phyloP scores from a whole-genome alignment of 2,113 vertebrate species.

The Pelvicachromis taeniatus region DNA sequence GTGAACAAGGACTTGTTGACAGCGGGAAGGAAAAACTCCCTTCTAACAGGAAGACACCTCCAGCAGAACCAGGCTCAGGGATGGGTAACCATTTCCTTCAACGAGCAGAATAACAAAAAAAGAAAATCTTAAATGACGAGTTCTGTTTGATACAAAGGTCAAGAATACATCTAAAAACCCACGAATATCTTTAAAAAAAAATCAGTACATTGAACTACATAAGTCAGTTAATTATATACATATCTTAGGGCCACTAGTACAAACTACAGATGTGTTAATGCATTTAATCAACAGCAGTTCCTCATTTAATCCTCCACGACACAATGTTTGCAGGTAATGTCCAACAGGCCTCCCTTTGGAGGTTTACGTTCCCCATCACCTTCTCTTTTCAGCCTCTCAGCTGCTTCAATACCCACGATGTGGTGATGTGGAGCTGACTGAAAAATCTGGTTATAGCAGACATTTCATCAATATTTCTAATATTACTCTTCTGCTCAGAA shows the following conservation, averaged over 20 bases:
- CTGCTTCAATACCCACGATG: not conserved
- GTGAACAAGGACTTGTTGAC: not conserved
- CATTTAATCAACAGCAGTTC: not conserved
- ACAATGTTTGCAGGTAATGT: not conserved
- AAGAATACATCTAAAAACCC: not conserved
- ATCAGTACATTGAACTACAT: not conserved
- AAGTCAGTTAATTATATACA: not conserved
- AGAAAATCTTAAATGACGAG: not conserved
- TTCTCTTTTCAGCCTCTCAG: not conserved
- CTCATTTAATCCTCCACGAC: not conserved
- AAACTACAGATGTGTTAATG: not conserved
- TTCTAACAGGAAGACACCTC: not conserved
- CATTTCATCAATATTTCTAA: not conserved
- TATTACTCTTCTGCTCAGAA: not conserved
- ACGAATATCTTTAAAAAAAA: not conserved
- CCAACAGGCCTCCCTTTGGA: not conserved
- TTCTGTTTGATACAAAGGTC: not conserved
- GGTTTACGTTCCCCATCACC: not conserved
- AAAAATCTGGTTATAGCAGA: not conserved
- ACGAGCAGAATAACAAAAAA: not conserved
- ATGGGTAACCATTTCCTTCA: not conserved
- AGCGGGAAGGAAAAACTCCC: not conserved
- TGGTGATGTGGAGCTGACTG: not conserved
- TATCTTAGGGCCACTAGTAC: not conserved
- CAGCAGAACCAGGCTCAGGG: not conserved